phyloP scores from a whole-genome alignment of 2,113 vertebrate species.

The Bufo gargarizans region DNA sequence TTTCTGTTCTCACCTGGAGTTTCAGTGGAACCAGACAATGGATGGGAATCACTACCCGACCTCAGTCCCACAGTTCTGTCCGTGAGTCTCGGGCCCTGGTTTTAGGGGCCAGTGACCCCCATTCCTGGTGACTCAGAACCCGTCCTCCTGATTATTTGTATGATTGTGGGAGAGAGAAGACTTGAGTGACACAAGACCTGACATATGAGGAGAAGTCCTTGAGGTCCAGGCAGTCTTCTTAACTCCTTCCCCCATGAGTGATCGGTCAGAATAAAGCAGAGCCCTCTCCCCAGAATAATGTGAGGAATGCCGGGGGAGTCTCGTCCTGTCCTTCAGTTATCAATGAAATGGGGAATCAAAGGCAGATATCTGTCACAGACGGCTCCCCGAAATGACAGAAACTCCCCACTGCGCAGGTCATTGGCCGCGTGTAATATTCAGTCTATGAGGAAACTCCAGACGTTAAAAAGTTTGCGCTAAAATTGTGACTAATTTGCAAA shows the following conservation, averaged over 20 bases:
- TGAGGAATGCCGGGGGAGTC: not conserved
- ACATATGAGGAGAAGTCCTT: conserved; percentile 8
- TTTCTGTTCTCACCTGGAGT: not conserved
- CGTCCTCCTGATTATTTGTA: not conserved
- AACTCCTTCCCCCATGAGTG: conserved; percentile 18
- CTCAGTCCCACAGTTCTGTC: not conserved
- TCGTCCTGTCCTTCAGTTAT: not conserved
- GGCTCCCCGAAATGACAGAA: not conserved
- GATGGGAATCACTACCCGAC: not conserved
- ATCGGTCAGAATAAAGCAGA: not conserved
- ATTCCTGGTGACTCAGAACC: not conserved
- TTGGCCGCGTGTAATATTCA: no score
- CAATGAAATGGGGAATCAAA: not conserved
- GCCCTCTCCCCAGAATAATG: not conserved
- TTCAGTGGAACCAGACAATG: not conserved
- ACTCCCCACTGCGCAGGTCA: no score
- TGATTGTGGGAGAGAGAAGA: not conserved
- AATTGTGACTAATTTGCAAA: no score
- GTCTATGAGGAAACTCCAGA: no score
- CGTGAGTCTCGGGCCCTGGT: not conserved
- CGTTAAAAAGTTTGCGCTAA: no score
- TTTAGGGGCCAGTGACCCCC: not conserved
- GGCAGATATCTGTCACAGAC: no score
- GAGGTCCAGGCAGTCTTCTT: conserved; percentile 6
- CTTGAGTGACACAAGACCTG: not conserved